These are phyloP conservation scores for Chlorodrepanis virens DNA, from an alignment of 2,113 vertebrate species.

Conservation along the genomic window DNA sequence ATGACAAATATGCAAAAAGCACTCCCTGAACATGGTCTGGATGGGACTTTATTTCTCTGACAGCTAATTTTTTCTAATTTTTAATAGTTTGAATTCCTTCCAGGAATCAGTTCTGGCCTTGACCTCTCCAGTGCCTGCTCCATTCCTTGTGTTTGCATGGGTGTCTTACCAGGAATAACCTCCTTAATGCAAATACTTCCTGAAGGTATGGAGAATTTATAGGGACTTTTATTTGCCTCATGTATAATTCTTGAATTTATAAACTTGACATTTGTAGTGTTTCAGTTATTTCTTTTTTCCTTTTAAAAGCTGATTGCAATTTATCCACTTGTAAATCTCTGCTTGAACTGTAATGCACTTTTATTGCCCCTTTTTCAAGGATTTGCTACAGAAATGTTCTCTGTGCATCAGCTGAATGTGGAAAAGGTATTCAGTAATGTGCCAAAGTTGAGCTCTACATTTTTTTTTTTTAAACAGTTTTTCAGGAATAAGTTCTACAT, in stretches of 20 bases:
- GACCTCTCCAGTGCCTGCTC: not conserved
- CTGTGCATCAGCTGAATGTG: not conserved
- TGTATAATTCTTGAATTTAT: not conserved
- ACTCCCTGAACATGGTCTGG: not conserved
- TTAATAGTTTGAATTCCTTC: not conserved
- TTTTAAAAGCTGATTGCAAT: not conserved
- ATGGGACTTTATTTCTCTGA: not conserved
- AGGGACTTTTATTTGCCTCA: not conserved
- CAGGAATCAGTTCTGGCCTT: not conserved
- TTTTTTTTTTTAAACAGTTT: not conserved
- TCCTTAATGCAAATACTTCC: not conserved
- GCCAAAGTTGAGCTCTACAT: not conserved
- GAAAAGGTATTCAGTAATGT: not conserved
- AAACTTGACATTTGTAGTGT: not conserved
- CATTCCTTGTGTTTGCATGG: not conserved
- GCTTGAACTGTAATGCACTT: not conserved
- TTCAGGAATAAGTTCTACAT: not conserved
- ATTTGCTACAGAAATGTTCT: not conserved
- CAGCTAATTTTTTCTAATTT: not conserved
- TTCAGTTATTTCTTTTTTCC: not conserved
- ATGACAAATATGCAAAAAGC: not conserved
- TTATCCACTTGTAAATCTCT: not conserved
- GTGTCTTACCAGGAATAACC: not conserved
- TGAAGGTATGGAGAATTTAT: not conserved
- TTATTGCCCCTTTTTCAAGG: not conserved